Conservation (phyloP, 2,888 invertebrate species). For the Allophyes oxyacanthae region DNA sequence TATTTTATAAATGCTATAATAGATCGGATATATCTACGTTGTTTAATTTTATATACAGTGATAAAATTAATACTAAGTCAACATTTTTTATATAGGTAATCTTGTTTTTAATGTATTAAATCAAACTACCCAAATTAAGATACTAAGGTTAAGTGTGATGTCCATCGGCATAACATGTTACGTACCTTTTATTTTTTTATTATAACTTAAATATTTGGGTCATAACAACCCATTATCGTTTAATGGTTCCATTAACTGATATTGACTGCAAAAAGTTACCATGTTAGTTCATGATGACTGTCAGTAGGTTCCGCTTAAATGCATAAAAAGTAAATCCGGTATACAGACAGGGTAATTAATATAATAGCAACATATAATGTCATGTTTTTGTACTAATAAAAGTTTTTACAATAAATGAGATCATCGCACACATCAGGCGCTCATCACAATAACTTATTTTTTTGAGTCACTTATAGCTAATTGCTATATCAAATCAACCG, state of each 20-base stretch:
- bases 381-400: constrained; percentile 77
- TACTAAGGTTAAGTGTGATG: too few relatives aligned
- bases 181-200: too few relatives aligned
- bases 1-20: too few relatives aligned
- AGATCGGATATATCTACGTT: too few relatives aligned
- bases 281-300: constrained; percentile 47
- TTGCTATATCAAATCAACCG: constrained; percentile 37
- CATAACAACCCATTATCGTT: constrained; percentile 33
- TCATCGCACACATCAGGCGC: constrained; percentile 63
- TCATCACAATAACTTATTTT: constrained; percentile 59
- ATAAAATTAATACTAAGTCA: too few relatives aligned
- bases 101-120: too few relatives aligned
- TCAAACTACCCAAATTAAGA: too few relatives aligned
- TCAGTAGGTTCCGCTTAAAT: constrained; percentile 61
- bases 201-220: constrained; percentile 20
- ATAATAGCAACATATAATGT: constrained; percentile 48
- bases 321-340: constrained; percentile 78
- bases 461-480: constrained; percentile 51
- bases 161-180: too few relatives aligned
- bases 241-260: constrained; percentile 38
- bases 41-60: too few relatives aligned
- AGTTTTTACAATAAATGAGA: constrained; percentile 77
- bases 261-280: constrained; percentile 39
- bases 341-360: constrained; percentile 70
- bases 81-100: too few relatives aligned